phyloP scores from a whole-genome alignment of 2,797 vertebrate genomes.

The Anabas testudineus region DNA sequence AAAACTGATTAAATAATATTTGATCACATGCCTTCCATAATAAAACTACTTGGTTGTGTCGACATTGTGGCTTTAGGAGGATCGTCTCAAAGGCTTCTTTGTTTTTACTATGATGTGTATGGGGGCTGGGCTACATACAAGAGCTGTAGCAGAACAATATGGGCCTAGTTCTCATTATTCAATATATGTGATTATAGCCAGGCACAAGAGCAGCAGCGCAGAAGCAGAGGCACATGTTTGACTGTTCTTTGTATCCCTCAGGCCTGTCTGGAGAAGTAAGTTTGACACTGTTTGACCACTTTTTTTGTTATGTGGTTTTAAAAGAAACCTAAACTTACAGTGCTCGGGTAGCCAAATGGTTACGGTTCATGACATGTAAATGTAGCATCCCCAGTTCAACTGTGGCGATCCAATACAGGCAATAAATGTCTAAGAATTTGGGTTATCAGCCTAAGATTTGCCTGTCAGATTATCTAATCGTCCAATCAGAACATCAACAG shows the following conservation, averaged over 20 bases:
- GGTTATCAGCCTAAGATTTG: background rate
- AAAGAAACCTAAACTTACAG: background rate
- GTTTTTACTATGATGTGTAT: constrained; percentile 59
- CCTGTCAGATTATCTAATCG: background rate
- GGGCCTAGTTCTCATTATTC: constrained; percentile 66
- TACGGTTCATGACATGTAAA: too few relatives aligned
- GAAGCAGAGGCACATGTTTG: constrained; percentile 60
- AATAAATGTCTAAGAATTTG: background rate
- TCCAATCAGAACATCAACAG: background rate
- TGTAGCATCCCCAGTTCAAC: too few relatives aligned
- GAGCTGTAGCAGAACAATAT: constrained; percentile 63
- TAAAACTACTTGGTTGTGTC: constrained; percentile 10
- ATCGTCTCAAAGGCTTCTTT: constrained; percentile 63
- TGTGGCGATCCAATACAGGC: too few relatives aligned
- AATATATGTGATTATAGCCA: constrained; percentile 73
- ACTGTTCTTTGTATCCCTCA: constrained; percentile 42
- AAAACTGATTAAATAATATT: constrained; percentile 16
- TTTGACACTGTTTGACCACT: constrained; percentile 10
- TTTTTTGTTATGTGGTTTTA: constrained; percentile 6
- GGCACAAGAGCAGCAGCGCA: constrained; percentile 51
- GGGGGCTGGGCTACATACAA: constrained; percentile 43
- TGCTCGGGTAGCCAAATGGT: background rate
- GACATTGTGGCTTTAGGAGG: constrained; percentile 39
- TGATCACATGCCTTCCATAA: background rate
- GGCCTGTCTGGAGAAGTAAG: constrained; percentile 20